A percentile compares a stretch with the other conserved stretches of the same genome.
phyloP scores from a whole-genome alignment of 2,888 invertebrate species.

The Cephus sareptanus region DNA sequence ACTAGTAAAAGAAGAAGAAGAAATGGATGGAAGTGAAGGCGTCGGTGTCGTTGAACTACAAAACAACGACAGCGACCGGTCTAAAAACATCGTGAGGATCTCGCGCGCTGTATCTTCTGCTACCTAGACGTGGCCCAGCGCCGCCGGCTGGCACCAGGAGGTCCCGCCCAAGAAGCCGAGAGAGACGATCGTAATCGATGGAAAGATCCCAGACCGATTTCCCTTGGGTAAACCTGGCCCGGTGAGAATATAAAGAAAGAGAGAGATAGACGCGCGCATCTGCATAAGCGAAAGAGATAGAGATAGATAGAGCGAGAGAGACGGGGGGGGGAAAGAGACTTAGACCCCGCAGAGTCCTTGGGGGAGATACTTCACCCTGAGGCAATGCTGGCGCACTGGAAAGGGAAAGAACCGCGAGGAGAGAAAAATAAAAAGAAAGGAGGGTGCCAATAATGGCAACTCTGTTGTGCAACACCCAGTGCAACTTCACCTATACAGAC shows the following conservation, averaged over 20 bases:
- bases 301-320: background rate
- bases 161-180: too few species aligned
- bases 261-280: background rate
- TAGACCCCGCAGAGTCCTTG: background rate
- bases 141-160: background rate
- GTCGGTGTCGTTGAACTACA: conserved; percentile 43
- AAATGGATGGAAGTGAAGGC: conserved; percentile 14
- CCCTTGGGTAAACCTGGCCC: background rate
- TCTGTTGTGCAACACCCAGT: background rate
- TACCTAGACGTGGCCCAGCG: conserved; percentile 11
- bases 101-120: conserved; percentile 15
- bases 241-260: background rate
- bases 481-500: background rate
- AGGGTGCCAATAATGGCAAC: background rate
- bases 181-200: too few species aligned
- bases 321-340: background rate
- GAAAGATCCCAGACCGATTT: background rate
- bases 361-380: too few species aligned
- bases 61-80: conserved; percentile 41
- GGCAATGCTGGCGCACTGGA: too few species aligned
- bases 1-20: conserved; percentile 3
- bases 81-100: conserved; percentile 41
- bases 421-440: background rate
- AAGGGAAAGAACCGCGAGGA: background rate
- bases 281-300: background rate